These are phyloP conservation scores for Drosophila infuscata DNA, from an alignment of 2,888 invertebrate genomes.

Conservation along the genomic window DNA sequence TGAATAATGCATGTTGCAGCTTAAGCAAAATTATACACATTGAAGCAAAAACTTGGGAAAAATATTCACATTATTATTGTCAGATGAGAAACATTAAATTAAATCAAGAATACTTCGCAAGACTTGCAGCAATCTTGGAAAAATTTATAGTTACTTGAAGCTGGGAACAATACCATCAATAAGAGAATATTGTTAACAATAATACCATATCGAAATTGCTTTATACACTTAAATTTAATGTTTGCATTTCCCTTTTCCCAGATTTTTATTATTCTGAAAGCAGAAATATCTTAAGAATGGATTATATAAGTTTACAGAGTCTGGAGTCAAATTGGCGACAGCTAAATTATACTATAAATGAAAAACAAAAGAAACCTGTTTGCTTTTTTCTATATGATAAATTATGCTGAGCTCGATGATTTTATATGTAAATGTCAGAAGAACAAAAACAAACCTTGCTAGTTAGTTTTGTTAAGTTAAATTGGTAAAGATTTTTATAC, in stretches of 20 bases:
- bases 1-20: slow-evolving; percentile 26
- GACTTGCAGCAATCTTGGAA: neutral
- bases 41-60: neutral
- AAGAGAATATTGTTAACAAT: neutral
- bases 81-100: neutral
- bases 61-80: neutral
- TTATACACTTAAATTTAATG: neutral
- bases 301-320: neutral
- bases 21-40: slow-evolving; percentile 27
- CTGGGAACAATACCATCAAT: neutral
- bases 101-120: neutral
- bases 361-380: neutral
- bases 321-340: neutral
- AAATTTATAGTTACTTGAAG: neutral
- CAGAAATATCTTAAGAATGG: neutral
- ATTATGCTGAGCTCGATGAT: neutral
- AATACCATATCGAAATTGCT: neutral
- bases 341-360: neutral
- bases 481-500: neutral
- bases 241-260: neutral
- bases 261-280: neutral
- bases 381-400: accelerated
- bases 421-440: neutral
- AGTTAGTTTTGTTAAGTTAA: neutral
- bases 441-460: neutral